phyloP scores from a whole-genome alignment of 2,888 invertebrate species.

The Drosophila aldrichi region DNA sequence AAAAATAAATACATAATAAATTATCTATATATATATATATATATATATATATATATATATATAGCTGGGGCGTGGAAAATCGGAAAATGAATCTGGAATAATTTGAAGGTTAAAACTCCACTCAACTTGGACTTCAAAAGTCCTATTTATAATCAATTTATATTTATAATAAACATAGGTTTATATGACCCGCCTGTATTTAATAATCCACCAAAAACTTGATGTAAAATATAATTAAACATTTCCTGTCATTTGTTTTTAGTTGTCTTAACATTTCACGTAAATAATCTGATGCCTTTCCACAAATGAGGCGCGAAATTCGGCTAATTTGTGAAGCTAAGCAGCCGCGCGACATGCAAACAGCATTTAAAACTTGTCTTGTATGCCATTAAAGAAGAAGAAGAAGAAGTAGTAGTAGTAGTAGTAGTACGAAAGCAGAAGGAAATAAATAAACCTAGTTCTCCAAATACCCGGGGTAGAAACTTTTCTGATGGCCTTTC shows the following conservation, averaged over 20 bases:
- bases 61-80: too few species aligned
- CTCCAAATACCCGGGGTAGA: constrained; percentile 29
- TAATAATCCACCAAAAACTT: too few species aligned
- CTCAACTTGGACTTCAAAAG: too few species aligned
- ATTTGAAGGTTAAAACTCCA: too few species aligned
- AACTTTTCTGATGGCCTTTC: constrained; percentile 69
- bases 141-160: too few species aligned
- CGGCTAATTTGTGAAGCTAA: constrained; percentile 43
- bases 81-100: too few species aligned
- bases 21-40: too few species aligned
- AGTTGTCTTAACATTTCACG: background rate
- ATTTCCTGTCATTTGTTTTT: background rate
- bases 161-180: too few species aligned
- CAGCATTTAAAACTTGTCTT: constrained; percentile 80
- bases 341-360: constrained; percentile 78
- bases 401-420: background rate
- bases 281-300: constrained; percentile 22
- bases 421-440: background rate
- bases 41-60: too few species aligned
- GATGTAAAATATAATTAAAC: background rate
- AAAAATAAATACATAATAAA: too few species aligned
- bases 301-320: constrained; percentile 60
- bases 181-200: too few species aligned
- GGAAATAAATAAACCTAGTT: constrained; percentile 18
- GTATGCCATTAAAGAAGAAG: constrained; percentile 14